phyloP scores from a whole-genome alignment of 2,888 invertebrate genomes.

The Taenaris catops region DNA sequence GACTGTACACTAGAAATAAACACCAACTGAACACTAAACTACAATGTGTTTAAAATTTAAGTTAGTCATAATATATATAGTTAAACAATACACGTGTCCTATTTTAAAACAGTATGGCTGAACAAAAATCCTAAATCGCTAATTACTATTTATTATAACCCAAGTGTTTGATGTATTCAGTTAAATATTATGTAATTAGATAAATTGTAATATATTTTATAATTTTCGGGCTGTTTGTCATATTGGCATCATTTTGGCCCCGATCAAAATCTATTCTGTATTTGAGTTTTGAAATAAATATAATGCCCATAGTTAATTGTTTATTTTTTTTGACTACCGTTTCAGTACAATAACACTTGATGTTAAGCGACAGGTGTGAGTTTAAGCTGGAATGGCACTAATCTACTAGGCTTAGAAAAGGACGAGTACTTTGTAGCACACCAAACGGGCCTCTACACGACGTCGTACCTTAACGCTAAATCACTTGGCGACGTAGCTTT shows the following conservation, averaged over 20 bases:
- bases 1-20: too few relatives aligned
- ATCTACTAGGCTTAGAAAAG: too few relatives aligned
- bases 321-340: slow-evolving; percentile 25
- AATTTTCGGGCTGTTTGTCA: slow-evolving; percentile 36
- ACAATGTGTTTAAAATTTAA: neutral
- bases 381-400: too few relatives aligned
- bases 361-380: too few relatives aligned
- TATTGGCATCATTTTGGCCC: slow-evolving; percentile 40
- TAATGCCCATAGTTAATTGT: slow-evolving; percentile 41
- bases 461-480: too few relatives aligned
- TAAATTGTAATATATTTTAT: slow-evolving; percentile 10
- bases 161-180: slow-evolving; percentile 37
- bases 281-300: slow-evolving; percentile 63
- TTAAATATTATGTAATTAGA: slow-evolving; percentile 25
- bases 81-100: neutral
- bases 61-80: too few relatives aligned
- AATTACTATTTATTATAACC: slow-evolving; percentile 1
- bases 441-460: too few relatives aligned
- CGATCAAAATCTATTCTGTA: slow-evolving; percentile 40
- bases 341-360: too few relatives aligned
- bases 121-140: neutral
- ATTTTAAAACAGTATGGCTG: slow-evolving; percentile 3
- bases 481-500: too few relatives aligned
- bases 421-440: too few relatives aligned
- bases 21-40: too few relatives aligned